phyloP scores from a whole-genome alignment of 30 jellyfish, hydroid and myxozoan genomes.

The Chrysaora quinquecirrha region DNA sequence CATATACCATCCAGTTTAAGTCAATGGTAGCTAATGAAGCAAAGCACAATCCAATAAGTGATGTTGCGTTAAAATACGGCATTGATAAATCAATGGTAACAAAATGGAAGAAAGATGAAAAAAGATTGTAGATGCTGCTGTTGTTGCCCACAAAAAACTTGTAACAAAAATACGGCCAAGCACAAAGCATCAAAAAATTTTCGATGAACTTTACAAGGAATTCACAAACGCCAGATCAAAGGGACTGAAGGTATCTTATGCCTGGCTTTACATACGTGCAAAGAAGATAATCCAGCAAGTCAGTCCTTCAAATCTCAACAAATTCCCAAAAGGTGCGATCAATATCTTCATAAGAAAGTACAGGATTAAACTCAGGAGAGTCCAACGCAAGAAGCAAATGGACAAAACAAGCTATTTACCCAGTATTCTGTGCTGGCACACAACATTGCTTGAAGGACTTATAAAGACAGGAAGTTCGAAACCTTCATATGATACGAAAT shows the following conservation, averaged over 20 bases:
- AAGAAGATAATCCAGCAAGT: conserved; percentile 9
- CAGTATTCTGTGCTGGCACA: conserved; percentile 43
- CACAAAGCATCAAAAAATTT: conserved; percentile 30
- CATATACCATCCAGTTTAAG: not conserved
- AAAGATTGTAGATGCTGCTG: conserved; percentile 45
- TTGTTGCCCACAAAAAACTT: conserved; percentile 30
- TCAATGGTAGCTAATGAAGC: not conserved
- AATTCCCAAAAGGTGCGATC: conserved; percentile 35
- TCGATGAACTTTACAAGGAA: conserved; percentile 8
- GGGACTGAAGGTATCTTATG: conserved; percentile 26
- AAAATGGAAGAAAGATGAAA: conserved; percentile 32
- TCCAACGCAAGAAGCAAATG: conserved; percentile 36
- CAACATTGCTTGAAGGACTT: conserved; percentile 64
- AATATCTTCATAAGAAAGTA: conserved; percentile 14
- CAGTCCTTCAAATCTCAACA: not conserved
- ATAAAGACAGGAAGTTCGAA: conserved; percentile 44
- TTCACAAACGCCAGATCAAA: conserved; percentile 25
- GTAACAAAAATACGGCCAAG: conserved; percentile 54
- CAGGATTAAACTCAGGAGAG: conserved; percentile 54
- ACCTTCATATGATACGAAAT: conserved; percentile 49
- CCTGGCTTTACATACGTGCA: conserved; percentile 25
- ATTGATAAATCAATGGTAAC: conserved; percentile 51
- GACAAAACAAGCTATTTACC: conserved; percentile 35
- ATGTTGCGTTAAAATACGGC: conserved; percentile 45
- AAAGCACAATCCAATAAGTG: conserved; percentile 6